Percentiles rank a stretch among this genome's conserved stretches.
These are phyloP conservation scores for Gadus macrocephalus DNA, from an alignment of 2,113 vertebrate species.

Conservation along the genomic window DNA sequence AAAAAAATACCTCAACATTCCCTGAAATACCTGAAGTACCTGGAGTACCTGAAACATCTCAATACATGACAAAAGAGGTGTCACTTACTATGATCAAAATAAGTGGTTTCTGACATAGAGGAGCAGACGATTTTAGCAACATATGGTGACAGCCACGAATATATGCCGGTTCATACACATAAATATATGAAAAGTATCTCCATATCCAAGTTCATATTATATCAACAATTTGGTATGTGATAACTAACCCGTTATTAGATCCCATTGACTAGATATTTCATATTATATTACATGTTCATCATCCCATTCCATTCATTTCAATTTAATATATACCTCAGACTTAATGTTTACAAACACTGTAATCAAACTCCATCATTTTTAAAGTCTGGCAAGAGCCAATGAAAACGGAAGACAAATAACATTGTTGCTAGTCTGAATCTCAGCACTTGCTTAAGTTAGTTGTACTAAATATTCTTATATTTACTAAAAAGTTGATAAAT, in stretches of 20 bases:
- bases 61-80: constrained; percentile 15
- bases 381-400: background rate
- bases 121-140: background rate
- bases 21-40: constrained; percentile 15
- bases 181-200: too few species aligned
- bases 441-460: background rate
- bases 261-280: too few species aligned
- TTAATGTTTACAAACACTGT: too few species aligned
- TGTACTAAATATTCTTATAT: background rate
- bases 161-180: too few species aligned
- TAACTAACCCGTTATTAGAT: too few species aligned
- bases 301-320: too few species aligned
- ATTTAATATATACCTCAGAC: too few species aligned
- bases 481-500: background rate
- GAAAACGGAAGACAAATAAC: constrained; percentile 6
- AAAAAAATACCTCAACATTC: background rate
- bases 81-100: background rate
- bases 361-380: background rate
- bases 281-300: too few species aligned
- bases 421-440: background rate
- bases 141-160: too few species aligned
- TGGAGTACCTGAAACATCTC: constrained; percentile 29
- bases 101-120: background rate
- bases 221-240: too few species aligned
- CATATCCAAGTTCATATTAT: too few species aligned